A percentile compares a stretch with the other conserved stretches of the same genome.
Evolutionary conservation across 2,797 vertebrate genomes (phyloP).

Genomic region (Cyprinodon diabolis): DNA sequence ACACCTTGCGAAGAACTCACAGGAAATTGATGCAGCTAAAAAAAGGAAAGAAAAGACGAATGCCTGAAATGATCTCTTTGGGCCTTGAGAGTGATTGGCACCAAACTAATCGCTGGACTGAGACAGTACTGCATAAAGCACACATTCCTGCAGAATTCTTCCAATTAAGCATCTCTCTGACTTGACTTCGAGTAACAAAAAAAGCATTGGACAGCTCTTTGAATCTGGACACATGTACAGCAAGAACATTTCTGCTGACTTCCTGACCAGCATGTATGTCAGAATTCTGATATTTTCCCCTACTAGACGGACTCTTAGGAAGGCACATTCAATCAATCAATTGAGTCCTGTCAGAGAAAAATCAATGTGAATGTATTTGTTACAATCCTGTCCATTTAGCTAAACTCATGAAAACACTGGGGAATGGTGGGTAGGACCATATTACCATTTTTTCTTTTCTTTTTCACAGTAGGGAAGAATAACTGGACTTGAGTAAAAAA

Average conservation of each 20-base stretch:
- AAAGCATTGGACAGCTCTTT: conserved; percentile 39
- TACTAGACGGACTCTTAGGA: conserved; percentile 31
- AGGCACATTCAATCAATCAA: conserved; percentile 55
- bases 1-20: conserved; percentile 44
- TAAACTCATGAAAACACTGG: conserved; percentile 29
- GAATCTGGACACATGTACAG: conserved; percentile 61
- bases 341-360: conserved; percentile 43
- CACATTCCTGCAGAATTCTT: conserved; percentile 50
- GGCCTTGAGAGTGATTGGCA: conserved; percentile 74
- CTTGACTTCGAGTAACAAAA: conserved; percentile 31
- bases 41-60: conserved; percentile 43
- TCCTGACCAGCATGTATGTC: conserved; percentile 40
- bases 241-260: conserved; percentile 58
- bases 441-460: conserved; percentile 33
- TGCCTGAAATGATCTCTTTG: conserved; percentile 75
- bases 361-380: conserved; percentile 75
- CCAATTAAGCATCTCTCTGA: conserved; percentile 39
- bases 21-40: conserved; percentile 57
- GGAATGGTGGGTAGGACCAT: conserved; percentile 22
- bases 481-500: conserved; percentile 25
- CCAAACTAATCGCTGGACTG: conserved; percentile 40
- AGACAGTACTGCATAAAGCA: conserved; percentile 29
- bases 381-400: conserved; percentile 56
- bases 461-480: conserved; percentile 38
- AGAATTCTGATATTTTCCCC: conserved; percentile 38